These are phyloP conservation scores for Pristionchus maxplancki DNA, from an alignment of 2,888 invertebrate species.

Conservation along the genomic window DNA sequence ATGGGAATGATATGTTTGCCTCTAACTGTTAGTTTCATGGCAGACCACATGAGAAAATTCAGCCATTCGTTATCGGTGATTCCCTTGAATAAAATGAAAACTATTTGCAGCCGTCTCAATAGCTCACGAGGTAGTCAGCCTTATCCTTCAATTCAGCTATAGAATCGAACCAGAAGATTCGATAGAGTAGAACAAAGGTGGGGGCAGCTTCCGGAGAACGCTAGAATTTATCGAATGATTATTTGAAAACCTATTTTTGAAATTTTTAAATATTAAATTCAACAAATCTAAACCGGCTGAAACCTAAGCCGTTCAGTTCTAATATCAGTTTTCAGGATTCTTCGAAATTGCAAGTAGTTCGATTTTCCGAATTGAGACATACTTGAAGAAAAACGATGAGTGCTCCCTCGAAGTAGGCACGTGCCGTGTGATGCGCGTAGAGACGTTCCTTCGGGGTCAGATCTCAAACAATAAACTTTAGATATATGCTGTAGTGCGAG, in stretches of 20 bases:
- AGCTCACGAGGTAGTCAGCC: background rate
- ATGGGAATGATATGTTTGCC: constrained; percentile 88
- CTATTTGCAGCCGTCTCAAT: background rate
- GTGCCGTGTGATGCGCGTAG: constrained; percentile 93
- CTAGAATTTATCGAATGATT: no score
- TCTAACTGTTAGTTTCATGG: constrained; percentile 81
- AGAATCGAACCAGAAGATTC: background rate
- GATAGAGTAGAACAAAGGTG: background rate
- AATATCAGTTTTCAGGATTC: background rate
- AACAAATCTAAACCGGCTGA: no score
- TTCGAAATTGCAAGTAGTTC: background rate
- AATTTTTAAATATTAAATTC: no score
- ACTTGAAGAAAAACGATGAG: constrained; percentile 88
- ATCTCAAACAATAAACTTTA: constrained; percentile 45
- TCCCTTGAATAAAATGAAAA: no score
- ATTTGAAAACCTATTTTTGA: no score
- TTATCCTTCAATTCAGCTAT: background rate
- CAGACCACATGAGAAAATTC: constrained; percentile 85
- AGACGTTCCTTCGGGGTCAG: constrained; percentile 84
- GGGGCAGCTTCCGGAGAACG: background rate
- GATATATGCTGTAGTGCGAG: background rate
- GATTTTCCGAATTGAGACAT: no score
- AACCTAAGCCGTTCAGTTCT: no score
- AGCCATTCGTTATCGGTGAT: constrained; percentile 66
- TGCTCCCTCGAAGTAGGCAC: constrained; percentile 92